Conservation (phyloP, 2,797 vertebrate species). For the Argentina silus region DNA sequence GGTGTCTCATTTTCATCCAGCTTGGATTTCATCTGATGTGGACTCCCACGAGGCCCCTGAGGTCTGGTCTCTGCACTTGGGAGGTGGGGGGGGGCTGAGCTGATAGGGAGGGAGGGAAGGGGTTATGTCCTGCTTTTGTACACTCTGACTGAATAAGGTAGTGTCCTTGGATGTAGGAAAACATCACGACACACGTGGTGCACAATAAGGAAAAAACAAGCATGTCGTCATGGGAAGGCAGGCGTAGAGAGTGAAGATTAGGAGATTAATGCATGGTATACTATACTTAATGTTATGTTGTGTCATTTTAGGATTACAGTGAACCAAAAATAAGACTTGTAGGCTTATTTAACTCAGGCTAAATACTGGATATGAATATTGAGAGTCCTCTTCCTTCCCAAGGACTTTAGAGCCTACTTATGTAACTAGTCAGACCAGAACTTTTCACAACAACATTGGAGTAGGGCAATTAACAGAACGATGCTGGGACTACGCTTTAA, state of each 20-base stretch:
- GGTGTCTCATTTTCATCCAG: slow-evolving; percentile 31
- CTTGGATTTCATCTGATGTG: slow-evolving; percentile 26
- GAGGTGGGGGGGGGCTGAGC: neutral
- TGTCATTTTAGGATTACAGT: slow-evolving; percentile 8
- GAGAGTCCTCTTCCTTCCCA: no score
- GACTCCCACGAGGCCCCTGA: slow-evolving; percentile 14
- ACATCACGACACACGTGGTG: slow-evolving; percentile 19
- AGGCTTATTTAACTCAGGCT: no score
- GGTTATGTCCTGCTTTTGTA: slow-evolving; percentile 14
- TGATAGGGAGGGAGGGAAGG: neutral
- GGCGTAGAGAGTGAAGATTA: slow-evolving; percentile 8
- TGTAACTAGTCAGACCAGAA: neutral
- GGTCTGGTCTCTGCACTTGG: neutral
- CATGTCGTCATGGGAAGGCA: slow-evolving; percentile 2
- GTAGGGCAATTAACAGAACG: no score
- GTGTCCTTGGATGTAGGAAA: slow-evolving; percentile 19
- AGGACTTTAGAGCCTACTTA: neutral
- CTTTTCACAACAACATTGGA: neutral
- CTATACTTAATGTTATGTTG: neutral
- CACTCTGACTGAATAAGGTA: slow-evolving; percentile 24
- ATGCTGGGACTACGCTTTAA: neutral
- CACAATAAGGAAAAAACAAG: slow-evolving; percentile 24
- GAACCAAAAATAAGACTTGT: neutral
- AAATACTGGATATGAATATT: no score
- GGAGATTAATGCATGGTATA: neutral